phyloP scores from a whole-genome alignment of 2,113 vertebrate genomes.

The Electrona antarctica region DNA sequence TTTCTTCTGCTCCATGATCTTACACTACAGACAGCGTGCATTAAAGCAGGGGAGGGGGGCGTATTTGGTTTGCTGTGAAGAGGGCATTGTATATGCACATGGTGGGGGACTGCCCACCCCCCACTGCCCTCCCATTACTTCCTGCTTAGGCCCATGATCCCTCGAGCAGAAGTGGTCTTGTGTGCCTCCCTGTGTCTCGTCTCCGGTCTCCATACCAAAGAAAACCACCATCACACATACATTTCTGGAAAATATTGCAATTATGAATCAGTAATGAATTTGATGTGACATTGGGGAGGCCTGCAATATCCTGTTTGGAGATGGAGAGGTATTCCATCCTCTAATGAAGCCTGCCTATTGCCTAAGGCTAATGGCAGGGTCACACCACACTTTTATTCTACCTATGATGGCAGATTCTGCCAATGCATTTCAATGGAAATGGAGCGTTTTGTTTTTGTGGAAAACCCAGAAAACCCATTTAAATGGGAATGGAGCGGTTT shows the following conservation, averaged over 20 bases:
- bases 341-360: too few species aligned
- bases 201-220: too few species aligned
- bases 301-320: not conserved
- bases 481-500: too few species aligned
- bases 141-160: conserved; percentile 47
- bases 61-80: conserved; percentile 70
- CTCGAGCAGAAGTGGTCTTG: conserved; percentile 21
- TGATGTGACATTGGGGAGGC: not conserved
- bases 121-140: conserved; percentile 51
- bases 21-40: conserved; percentile 17
- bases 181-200: not conserved
- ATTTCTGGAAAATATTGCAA: not conserved
- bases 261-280: not conserved
- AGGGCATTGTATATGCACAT: conserved; percentile 66
- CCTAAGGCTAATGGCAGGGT: too few species aligned
- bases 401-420: too few species aligned
- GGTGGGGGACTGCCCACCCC: conserved; percentile 24
- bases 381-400: too few species aligned
- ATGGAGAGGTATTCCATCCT: not conserved
- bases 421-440: too few species aligned
- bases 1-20: not conserved
- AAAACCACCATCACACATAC: not conserved
- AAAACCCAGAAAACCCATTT: too few species aligned
- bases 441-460: too few species aligned
- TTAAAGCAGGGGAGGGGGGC: conserved; percentile 35